A percentile compares a stretch with the other conserved stretches of the same genome.
Evolutionary conservation across 2,888 invertebrate species (phyloP).

Genomic region (Cataglyphis rosenhaueri): DNA sequence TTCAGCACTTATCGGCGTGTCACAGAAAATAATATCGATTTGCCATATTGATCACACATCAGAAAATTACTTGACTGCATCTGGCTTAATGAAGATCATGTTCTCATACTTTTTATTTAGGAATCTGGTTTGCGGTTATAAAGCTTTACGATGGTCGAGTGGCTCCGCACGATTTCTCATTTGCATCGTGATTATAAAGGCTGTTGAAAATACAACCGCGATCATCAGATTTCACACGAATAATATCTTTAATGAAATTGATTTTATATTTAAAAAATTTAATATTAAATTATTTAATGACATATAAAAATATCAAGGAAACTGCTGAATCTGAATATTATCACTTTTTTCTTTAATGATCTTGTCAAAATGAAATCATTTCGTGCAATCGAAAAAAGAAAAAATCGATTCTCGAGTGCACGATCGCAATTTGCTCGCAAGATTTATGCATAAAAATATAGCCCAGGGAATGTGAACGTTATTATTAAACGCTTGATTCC

Average conservation of each 20-base stretch:
- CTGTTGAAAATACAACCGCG: not conserved
- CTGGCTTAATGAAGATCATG: not conserved
- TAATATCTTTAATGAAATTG: not conserved
- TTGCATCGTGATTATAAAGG: not conserved
- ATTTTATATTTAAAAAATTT: not conserved
- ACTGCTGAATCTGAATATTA: not conserved
- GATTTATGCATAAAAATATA: not conserved
- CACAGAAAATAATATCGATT: not conserved
- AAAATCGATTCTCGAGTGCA: not conserved
- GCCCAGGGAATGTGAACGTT: conserved; percentile 17
- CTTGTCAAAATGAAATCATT: not conserved
- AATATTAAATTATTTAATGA: not conserved
- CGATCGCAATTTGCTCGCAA: not conserved
- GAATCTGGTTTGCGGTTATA: not conserved
- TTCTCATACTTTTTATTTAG: not conserved
- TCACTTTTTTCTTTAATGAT: not conserved
- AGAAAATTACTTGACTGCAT: not conserved
- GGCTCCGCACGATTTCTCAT: not conserved
- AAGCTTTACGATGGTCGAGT: not conserved
- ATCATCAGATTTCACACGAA: not conserved
- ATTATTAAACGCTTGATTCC: conserved; percentile 24
- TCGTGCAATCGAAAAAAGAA: not conserved
- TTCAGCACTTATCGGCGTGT: not conserved
- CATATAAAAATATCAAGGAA: not conserved
- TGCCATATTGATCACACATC: conserved; percentile 25